phyloP scores from a whole-genome alignment of 2,888 invertebrate species.

The Furcula furcula region DNA sequence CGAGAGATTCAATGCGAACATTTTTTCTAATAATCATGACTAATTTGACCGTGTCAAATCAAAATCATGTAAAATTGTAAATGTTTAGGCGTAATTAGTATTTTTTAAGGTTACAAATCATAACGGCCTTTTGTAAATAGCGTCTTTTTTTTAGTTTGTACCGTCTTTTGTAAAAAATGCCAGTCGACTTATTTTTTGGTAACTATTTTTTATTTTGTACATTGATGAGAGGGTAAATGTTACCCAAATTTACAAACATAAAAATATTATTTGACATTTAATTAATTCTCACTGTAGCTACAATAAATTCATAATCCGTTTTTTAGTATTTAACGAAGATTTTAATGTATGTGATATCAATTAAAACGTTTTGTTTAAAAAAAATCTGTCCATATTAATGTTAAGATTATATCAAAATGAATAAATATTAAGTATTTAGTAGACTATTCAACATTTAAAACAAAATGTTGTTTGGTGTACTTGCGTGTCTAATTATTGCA shows the following conservation, averaged over 20 bases:
- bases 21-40: slow-evolving; percentile 16
- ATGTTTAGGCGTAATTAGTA: slow-evolving; percentile 57
- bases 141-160: slow-evolving; percentile 55
- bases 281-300: slow-evolving; percentile 10
- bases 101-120: slow-evolving; percentile 43
- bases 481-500: slow-evolving; percentile 17
- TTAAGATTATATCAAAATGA: slow-evolving; percentile 29
- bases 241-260: neutral
- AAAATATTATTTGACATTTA: neutral
- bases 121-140: slow-evolving; percentile 74
- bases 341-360: slow-evolving; percentile 60
- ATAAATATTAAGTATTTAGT: slow-evolving; percentile 34
- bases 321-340: slow-evolving; percentile 40
- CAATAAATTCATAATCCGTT: slow-evolving; percentile 23
- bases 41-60: slow-evolving; percentile 32
- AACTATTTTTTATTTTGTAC: neutral
- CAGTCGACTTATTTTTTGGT: slow-evolving; percentile 18
- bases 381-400: slow-evolving; percentile 62
- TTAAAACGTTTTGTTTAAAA: slow-evolving; percentile 56
- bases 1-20: slow-evolving; percentile 20
- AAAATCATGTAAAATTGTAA: slow-evolving; percentile 65
- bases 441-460: slow-evolving; percentile 21
- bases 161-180: slow-evolving; percentile 30
- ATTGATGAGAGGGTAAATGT: neutral
- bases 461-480: slow-evolving; percentile 15